Conservation (phyloP, 2,888 invertebrate species). For the Lasioglossum vierecki region DNA sequence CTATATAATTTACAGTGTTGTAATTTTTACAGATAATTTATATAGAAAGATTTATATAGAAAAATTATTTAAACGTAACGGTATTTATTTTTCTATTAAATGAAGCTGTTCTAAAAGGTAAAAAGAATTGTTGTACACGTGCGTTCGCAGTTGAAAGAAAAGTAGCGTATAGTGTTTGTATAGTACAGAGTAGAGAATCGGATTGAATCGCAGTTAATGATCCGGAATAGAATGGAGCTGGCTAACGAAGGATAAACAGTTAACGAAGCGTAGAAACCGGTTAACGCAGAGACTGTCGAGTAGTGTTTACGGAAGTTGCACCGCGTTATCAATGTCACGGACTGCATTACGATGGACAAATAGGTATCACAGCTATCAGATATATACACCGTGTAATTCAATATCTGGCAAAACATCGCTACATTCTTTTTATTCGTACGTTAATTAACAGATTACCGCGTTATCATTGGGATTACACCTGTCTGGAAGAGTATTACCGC, state of each 20-base stretch:
- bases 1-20: no score
- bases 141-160: neutral
- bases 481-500: neutral
- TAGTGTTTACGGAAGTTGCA: constrained; percentile 50
- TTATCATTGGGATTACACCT: neutral
- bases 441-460: neutral
- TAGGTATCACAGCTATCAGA: constrained; percentile 17
- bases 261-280: neutral
- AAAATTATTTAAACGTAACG: no score
- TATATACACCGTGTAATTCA: constrained; percentile 25
- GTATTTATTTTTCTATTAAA: neutral
- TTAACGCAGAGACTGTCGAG: constrained; percentile 19
- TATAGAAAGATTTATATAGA: no score
- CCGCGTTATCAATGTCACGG: constrained; percentile 24
- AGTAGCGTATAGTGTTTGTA: neutral
- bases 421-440: constrained; percentile 23
- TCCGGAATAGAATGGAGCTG: neutral
- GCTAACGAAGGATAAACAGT: constrained; percentile 7
- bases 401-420: constrained; percentile 47
- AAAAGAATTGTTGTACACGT: neutral
- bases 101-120: neutral
- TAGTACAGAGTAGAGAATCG: neutral
- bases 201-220: neutral
- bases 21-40: no score
- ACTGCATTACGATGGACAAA: constrained; percentile 1